Conservation (phyloP, 2,888 invertebrate genomes). For the Parnassius smintheus region DNA sequence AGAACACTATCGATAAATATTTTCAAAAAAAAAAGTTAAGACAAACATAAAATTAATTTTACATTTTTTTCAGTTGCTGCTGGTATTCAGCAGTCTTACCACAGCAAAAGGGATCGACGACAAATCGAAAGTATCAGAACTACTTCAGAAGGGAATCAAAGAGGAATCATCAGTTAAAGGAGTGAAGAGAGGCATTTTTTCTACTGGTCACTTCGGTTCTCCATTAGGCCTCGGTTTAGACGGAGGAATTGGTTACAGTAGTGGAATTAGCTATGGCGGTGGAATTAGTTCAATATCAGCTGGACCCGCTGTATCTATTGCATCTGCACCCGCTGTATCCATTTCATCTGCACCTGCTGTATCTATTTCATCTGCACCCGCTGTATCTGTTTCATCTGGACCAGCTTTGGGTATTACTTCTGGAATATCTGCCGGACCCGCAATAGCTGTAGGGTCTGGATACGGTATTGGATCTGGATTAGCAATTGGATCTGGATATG, state of each 20-base stretch:
- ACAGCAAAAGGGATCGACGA: conserved; percentile 53
- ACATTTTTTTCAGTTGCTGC: conserved; percentile 54
- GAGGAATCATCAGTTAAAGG: conserved; percentile 59
- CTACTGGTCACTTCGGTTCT: conserved; percentile 37
- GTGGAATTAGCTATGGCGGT: conserved; percentile 31
- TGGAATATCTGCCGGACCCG: conserved; percentile 23
- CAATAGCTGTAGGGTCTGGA: conserved; percentile 29
- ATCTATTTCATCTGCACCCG: conserved; percentile 9
- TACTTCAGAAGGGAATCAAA: conserved; percentile 63
- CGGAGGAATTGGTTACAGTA: conserved; percentile 29
- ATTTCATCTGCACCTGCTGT: conserved; percentile 19
- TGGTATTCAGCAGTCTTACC: conserved; percentile 59
- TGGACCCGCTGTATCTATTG: neutral
- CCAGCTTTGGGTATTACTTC: conserved; percentile 16
- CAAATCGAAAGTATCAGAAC: conserved; percentile 58
- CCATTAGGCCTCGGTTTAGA: conserved; percentile 35
- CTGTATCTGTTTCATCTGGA: conserved; percentile 18
- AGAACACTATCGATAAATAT: neutral
- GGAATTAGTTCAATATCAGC: conserved; percentile 24
- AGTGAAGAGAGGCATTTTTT: conserved; percentile 59
- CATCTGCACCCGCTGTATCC: conserved; percentile 22
- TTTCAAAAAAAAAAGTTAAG: neutral
- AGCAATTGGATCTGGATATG: conserved; percentile 18
- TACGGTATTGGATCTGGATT: conserved; percentile 13
- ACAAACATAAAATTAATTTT: neutral